Evolutionary conservation across 2,797 vertebrate genomes (phyloP), one percentile per base, ranked within the genome.

Genomic region (Semotilus atromaculatus): DNA sequence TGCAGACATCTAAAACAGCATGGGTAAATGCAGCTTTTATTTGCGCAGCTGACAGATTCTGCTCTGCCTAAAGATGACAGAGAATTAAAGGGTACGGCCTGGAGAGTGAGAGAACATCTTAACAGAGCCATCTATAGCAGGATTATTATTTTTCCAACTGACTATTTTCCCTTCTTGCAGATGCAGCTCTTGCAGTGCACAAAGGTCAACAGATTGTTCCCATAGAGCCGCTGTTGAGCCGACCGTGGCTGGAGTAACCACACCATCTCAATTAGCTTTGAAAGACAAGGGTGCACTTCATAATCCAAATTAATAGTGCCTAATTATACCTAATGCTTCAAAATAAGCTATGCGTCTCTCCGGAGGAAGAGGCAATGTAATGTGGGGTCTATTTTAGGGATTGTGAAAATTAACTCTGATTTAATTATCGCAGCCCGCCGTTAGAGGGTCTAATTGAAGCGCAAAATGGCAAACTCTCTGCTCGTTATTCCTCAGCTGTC

Each of bases 261-360:
- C 78, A 67, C 51, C 64, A 81, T 81, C 78, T 85, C 84, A 90
- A 86, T 89, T 84, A 87, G 55, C 75, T 84, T 34, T 31, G 38
- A 82, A 84, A 86, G 84, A 86, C 82, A 83, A 71, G 76, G 34
- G 72, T 84, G 86, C 82, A 86, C 91, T 90, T 91, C 88, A 88
- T 92, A 90, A 93, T 93, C 91, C 90, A 93, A 92, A 94, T 94
- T 86, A 92, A 92, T 92, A 92, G 90, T 88, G 85, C 71, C 91
- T 95, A 95, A 95, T 95, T 93, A 93, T 43, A 43, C 89, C 90
- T 94, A 95, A 95, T 94, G 91, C 91, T 91, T 94, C 90, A 93
- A 93, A 93, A 94, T 92, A 94, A 93, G 91, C 89, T 88, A 89
- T 88, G 90, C 89, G 91, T 93, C 93, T 91, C 87, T 89, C 73